phyloP scores from a whole-genome alignment of 2,113 vertebrate species.

The Edolisoma coerulescens region DNA sequence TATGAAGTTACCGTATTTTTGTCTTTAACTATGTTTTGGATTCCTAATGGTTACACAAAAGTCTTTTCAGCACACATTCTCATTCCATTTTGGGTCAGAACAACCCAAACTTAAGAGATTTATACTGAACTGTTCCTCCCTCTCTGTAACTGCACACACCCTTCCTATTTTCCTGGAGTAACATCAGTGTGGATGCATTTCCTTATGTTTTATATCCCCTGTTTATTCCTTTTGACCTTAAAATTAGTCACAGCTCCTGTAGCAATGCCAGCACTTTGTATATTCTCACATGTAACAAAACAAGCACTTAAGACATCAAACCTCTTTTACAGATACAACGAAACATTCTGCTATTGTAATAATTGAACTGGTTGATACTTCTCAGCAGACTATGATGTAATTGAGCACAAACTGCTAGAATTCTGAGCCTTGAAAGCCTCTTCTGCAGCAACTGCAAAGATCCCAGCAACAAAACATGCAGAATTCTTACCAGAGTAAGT shows the following conservation, averaged over 20 bases:
- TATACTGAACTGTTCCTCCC: not conserved
- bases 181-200: not conserved
- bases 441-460: not conserved
- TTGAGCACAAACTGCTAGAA: not conserved
- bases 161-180: not conserved
- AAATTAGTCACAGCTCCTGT: fast-evolving
- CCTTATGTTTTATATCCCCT: not conserved
- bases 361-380: not conserved
- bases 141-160: not conserved
- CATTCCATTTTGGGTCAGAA: not conserved
- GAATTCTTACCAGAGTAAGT: slow-evolving; percentile 89
- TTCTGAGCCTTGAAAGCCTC: not conserved
- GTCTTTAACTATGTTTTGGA: not conserved
- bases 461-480: not conserved
- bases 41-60: not conserved
- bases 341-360: not conserved
- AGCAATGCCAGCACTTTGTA: not conserved
- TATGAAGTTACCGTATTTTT: not conserved
- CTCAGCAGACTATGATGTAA: not conserved
- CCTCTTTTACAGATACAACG: not conserved
- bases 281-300: not conserved
- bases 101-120: not conserved
- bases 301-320: not conserved
- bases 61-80: not conserved
- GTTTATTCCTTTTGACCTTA: not conserved